Percentiles rank a stretch among this genome's conserved stretches.
phyloP scores from a whole-genome alignment of 1,140 invertebrate genomes.

The Subanguina moxae region DNA sequence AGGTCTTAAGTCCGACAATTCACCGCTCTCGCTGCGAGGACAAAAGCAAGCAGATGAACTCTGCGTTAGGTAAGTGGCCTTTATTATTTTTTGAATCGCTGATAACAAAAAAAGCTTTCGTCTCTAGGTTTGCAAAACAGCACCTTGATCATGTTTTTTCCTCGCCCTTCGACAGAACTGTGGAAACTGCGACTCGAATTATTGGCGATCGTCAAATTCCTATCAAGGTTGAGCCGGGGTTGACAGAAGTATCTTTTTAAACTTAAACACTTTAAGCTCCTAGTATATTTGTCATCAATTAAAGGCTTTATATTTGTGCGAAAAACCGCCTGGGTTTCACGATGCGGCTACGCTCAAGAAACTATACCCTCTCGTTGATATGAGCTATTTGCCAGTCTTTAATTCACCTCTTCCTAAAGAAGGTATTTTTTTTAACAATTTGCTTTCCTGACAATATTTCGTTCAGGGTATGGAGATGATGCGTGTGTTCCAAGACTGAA shows the following conservation, averaged over 20 bases:
- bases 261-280: too few species aligned
- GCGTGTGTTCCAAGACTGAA: conserved; percentile 43
- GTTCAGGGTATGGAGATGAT: conserved; percentile 50
- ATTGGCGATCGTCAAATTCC: conserved; percentile 33
- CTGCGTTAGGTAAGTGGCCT: conserved; percentile 24
- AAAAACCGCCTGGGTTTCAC: conserved; percentile 50
- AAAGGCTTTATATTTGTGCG: conserved; percentile 52
- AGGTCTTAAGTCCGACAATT: conserved; percentile 43
- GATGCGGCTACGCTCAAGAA: conserved; percentile 33
- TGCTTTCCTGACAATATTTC: not conserved
- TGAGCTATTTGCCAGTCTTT: conserved; percentile 44
- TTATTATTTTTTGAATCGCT: too few species aligned
- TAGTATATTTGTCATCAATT: conserved; percentile 11
- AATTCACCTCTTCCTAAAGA: conserved; percentile 40
- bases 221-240: conserved; percentile 53
- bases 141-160: conserved; percentile 46
- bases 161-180: conserved; percentile 55
- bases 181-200: conserved; percentile 50
- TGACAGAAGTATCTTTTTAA: conserved; percentile 35
- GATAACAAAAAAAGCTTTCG: not conserved
- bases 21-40: conserved; percentile 46
- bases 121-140: conserved; percentile 42
- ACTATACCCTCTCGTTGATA: conserved; percentile 44
- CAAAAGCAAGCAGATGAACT: conserved; percentile 47
- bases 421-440: conserved; percentile 11